These are phyloP conservation scores for Entomobrya proxima DNA, from an alignment of 2,888 invertebrate genomes.

Conservation along the genomic window DNA sequence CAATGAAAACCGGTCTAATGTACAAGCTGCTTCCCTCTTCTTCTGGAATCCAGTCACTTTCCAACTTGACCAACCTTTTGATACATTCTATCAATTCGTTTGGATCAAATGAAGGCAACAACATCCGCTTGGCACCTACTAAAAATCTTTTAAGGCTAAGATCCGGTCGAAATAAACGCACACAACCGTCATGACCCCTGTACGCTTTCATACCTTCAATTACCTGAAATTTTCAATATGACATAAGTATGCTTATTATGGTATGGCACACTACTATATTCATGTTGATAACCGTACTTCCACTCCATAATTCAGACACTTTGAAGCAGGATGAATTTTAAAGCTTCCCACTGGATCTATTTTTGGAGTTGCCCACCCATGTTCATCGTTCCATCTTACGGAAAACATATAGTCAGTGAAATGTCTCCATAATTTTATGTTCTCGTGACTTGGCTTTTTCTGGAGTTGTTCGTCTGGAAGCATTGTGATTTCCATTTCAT, in stretches of 20 bases:
- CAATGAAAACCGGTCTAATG: conserved; percentile 96
- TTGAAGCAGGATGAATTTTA: conserved; percentile 94
- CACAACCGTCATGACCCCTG: conserved; percentile 92
- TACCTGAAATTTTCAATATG: conserved; percentile 81
- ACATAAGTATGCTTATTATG: not conserved
- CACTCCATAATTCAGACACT: conserved; percentile 96
- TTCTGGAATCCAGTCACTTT: conserved; percentile 98
- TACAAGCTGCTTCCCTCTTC: conserved; percentile 93
- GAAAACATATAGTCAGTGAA: conserved; percentile 98
- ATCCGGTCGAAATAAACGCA: conserved; percentile 95
- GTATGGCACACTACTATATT: not conserved
- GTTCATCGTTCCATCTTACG: conserved; percentile 86
- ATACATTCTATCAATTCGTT: conserved; percentile 91
- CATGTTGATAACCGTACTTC: too few relatives aligned
- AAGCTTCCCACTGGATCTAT: conserved; percentile 93
- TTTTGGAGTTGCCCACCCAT: conserved; percentile 95
- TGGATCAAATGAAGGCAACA: conserved; percentile 92
- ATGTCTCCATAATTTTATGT: conserved; percentile 91
- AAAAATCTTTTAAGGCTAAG: conserved; percentile 97
- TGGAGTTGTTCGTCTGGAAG: conserved; percentile 87
- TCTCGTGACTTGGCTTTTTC: conserved; percentile 87
- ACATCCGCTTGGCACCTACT: conserved; percentile 87
- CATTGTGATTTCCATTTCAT: conserved; percentile 85
- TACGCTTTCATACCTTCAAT: conserved; percentile 99
- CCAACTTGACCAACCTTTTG: conserved; percentile 89